Base-by-base conservation (phyloP, 1,140 invertebrate genomes). In the Zaprionus nigranus region DNA sequence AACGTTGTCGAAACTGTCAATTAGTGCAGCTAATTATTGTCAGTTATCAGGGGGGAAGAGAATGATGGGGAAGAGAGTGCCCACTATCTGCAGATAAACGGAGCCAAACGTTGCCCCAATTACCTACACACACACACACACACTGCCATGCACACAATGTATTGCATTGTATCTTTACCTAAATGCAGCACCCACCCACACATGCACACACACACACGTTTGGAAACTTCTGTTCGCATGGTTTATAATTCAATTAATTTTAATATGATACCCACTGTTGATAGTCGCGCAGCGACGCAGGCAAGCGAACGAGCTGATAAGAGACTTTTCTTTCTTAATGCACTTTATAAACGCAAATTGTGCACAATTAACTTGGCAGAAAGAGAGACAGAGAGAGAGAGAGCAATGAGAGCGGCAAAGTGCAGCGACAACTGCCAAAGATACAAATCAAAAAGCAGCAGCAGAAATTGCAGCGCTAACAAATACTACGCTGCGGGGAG, bases 191-290 rank as follows among this genome's bases (percentile, higher is more conserved):
- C 3, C 36, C 36, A 46, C n/a, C 22, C 40, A 36, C 65, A 17
- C 49, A 26, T 11, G 28, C 26, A 67, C 38, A 64, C 53, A 53
- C 53, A 53, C 11, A 34, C 3, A 28, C 49, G 62, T 53, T 70
- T 15, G 61, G 62, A 43, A 34, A 53, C 65, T 66, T 60, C 34
- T 64, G 53, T 69, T 60, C 64, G 49, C 63, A 68, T 70, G 57
- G 64, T 69, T 83, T 81, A 72, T 90, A 88, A 90, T 88, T 88
- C 64, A 88, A 88, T 88, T 88, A 90, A 77, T 81, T 88, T 80
- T 81, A 83, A 88, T 87, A 68, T 66, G 80, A 87, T 87, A 82
- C 67, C 56, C 56, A 64, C 20, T 3, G 40, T 54, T 64, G 72
- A 76, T 72, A 71, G 36, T 46, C n/a, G 56, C 34, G 56, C 65